A percentile compares a stretch with the other conserved stretches of the same genome.
These are phyloP conservation scores for Caranx melampygus DNA, from an alignment of 2,113 vertebrate species.

Conservation along the genomic window DNA sequence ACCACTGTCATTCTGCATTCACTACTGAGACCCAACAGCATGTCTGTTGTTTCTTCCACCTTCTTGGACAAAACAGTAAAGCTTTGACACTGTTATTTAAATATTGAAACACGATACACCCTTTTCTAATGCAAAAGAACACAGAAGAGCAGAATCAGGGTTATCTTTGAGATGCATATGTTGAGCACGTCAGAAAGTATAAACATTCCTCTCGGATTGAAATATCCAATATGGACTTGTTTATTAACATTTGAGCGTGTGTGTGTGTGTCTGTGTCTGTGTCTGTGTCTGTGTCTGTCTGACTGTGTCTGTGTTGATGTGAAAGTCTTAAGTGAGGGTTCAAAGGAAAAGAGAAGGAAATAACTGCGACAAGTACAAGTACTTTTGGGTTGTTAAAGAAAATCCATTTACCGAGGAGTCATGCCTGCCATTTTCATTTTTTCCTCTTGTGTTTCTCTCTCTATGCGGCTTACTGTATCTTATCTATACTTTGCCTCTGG, in stretches of 20 bases:
- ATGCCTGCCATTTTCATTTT: conserved; percentile 15
- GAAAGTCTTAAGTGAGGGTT: not conserved
- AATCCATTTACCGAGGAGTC: conserved; percentile 27
- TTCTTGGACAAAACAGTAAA: conserved; percentile 12
- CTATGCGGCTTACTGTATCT: not conserved
- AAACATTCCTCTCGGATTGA: not conserved
- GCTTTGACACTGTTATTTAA: not conserved
- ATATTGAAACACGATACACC: not conserved
- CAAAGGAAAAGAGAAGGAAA: not conserved
- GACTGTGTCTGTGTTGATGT: not conserved
- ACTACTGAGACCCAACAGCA: not conserved
- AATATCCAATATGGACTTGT: conserved; percentile 14
- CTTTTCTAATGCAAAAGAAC: not conserved
- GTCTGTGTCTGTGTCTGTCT: not conserved
- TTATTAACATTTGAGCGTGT: conserved; percentile 5
- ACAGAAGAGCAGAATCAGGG: not conserved
- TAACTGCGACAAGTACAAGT: not conserved
- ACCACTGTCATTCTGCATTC: not conserved
- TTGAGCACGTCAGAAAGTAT: not conserved
- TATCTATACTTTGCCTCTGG: not conserved
- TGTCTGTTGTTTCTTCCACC: not conserved
- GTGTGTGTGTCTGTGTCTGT: not conserved
- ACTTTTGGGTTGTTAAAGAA: not conserved
- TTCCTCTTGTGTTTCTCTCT: not conserved
- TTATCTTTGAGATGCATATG: conserved; percentile 3